A percentile compares a stretch with the other conserved stretches of the same genome.
Evolutionary conservation across 2,888 invertebrate species (phyloP).

Genomic region (Geotrupes spiniger): DNA sequence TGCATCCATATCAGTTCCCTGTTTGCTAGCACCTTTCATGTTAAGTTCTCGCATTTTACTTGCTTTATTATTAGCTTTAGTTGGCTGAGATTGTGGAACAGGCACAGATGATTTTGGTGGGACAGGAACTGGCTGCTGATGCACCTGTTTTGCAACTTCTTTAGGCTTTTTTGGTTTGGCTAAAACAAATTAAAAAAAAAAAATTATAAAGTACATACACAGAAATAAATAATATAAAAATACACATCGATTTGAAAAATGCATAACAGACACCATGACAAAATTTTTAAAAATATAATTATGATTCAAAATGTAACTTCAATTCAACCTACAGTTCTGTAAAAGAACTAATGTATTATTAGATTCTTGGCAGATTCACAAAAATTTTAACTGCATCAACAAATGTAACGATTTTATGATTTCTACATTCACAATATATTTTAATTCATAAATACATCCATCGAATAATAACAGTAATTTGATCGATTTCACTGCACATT

Average conservation of each 20-base stretch:
- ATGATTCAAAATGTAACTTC: not conserved
- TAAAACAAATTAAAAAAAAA: conserved; percentile 29
- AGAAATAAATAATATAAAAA: not conserved
- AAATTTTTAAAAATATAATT: too few species aligned
- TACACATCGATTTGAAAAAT: too few species aligned
- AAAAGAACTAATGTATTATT: conserved; percentile 24
- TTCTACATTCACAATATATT: not conserved
- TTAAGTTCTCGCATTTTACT: conserved; percentile 56
- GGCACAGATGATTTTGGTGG: conserved; percentile 23
- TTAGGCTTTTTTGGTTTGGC: conserved; percentile 43
- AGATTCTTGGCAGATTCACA: conserved; percentile 26
- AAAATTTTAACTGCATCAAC: conserved; percentile 26
- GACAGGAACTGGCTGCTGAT: conserved; percentile 26
- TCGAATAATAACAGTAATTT: too few species aligned
- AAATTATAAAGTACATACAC: not conserved
- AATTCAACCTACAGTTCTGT: conserved; percentile 10
- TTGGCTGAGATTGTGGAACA: conserved; percentile 44
- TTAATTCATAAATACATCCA: too few species aligned
- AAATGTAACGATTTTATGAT: conserved; percentile 16
- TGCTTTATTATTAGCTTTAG: conserved; percentile 53
- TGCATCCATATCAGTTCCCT: conserved; percentile 61
- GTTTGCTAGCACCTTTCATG: conserved; percentile 58
- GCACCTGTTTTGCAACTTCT: conserved; percentile 33
- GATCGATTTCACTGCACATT: too few species aligned
- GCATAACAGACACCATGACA: too few species aligned